phyloP scores from a whole-genome alignment of 2,888 invertebrate genomes.

The Platycheirus albimanus region DNA sequence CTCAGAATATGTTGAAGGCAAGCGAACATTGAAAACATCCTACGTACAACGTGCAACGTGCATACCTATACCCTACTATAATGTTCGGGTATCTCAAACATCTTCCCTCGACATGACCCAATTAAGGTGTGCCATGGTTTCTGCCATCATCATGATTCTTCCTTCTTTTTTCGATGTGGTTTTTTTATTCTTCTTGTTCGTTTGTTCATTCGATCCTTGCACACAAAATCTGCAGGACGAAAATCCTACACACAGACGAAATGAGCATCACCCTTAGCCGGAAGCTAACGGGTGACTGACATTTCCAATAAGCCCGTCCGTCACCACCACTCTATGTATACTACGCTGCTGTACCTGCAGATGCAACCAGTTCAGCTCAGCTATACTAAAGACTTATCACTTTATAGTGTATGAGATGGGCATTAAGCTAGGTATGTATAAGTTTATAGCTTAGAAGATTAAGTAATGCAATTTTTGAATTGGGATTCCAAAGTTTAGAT shows the following conservation, averaged over 20 bases:
- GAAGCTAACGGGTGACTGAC: conserved; percentile 54
- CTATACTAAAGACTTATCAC: conserved; percentile 17
- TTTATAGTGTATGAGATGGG: not conserved
- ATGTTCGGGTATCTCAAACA: conserved; percentile 40
- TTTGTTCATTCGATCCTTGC: conserved; percentile 25
- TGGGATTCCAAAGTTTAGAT: conserved; percentile 47
- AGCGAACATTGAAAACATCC: conserved; percentile 38
- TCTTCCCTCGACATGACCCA: conserved; percentile 65
- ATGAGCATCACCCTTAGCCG: conserved; percentile 45
- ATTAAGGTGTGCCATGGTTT: conserved; percentile 51
- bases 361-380: too few species aligned
- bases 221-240: conserved; percentile 39
- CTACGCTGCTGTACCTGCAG: conserved; percentile 31
- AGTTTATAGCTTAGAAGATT: conserved; percentile 35
- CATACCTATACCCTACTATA: conserved; percentile 26
- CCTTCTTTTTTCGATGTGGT: conserved; percentile 1
- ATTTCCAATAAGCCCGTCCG: conserved; percentile 47
- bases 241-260: conserved; percentile 28
- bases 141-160: conserved; percentile 6
- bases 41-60: too few species aligned
- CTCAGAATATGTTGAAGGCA: conserved; percentile 6
- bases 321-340: not conserved
- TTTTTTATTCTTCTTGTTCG: conserved; percentile 26
- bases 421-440: not conserved
- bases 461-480: conserved; percentile 53